Evolutionary conservation across 1,140 invertebrate species (phyloP).

Genomic region (Anoplolepis gracilipes): DNA sequence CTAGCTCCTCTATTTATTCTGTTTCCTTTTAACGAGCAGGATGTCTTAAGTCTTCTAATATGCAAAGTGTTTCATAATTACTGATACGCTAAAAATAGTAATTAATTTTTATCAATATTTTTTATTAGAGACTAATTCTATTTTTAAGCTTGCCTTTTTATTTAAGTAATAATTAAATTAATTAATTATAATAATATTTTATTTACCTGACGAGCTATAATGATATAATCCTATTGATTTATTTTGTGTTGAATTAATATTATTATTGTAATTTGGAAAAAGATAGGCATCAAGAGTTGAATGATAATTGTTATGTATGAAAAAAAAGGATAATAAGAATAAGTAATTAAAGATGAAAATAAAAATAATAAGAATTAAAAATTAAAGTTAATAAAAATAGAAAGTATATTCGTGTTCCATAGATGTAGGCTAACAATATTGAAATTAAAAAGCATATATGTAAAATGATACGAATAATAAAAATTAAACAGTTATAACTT

Average conservation of each 20-base stretch:
- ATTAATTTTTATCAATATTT: background rate
- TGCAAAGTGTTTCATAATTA: background rate
- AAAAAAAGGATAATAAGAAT: too few species aligned
- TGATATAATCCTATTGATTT: background rate
- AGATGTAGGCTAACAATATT: too few species aligned
- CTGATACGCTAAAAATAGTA: constrained; percentile 2
- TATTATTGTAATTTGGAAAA: background rate
- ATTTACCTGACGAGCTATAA: background rate
- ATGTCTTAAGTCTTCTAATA: constrained; percentile 5
- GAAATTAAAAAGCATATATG: too few species aligned
- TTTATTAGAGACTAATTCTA: background rate
- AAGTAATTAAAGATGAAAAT: too few species aligned
- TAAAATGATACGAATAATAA: too few species aligned
- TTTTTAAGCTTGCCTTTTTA: background rate
- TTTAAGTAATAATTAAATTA: background rate
- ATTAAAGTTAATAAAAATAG: too few species aligned
- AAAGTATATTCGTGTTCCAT: too few species aligned
- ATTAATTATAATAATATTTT: background rate
- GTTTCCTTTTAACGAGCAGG: constrained; percentile 4
- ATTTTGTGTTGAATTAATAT: background rate
- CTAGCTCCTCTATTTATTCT: constrained; percentile 27
- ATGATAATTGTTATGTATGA: too few species aligned
- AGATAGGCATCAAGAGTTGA: too few species aligned
- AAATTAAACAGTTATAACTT: too few species aligned
- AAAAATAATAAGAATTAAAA: too few species aligned